Evolutionary conservation across 2,888 invertebrate species (phyloP).

Genomic region (Brassicogethes aeneus): DNA sequence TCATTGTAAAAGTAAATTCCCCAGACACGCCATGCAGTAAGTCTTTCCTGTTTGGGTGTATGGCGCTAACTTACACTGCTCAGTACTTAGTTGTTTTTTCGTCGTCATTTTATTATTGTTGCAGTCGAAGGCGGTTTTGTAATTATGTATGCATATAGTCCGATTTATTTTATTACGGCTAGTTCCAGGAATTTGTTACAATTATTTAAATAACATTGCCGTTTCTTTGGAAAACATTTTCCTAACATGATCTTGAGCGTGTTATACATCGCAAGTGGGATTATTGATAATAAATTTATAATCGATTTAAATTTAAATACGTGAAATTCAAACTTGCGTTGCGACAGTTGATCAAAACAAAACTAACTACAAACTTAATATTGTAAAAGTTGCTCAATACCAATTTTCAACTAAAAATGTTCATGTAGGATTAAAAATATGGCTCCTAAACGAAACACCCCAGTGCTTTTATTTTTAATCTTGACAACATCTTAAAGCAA

Average conservation of each 20-base stretch:
- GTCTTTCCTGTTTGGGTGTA: conserved; percentile 10
- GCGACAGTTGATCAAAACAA: too few relatives aligned
- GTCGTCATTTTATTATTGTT: neutral
- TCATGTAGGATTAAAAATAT: too few relatives aligned
- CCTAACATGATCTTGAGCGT: conserved; percentile 5
- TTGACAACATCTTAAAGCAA: too few relatives aligned
- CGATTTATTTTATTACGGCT: neutral
- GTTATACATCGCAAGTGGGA: conserved; percentile 11
- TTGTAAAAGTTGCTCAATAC: too few relatives aligned
- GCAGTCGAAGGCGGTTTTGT: conserved; percentile 1
- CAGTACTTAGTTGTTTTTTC: neutral
- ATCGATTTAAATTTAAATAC: conserved; percentile 7
- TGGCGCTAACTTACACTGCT: conserved; percentile 13
- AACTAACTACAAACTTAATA: too few relatives aligned
- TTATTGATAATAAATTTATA: conserved; percentile 7
- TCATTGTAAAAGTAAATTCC: neutral
- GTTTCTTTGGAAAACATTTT: conserved; percentile 13
- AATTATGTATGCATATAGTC: conserved; percentile 2
- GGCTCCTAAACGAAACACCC: too few relatives aligned
- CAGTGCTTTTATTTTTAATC: too few relatives aligned
- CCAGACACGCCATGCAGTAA: neutral
- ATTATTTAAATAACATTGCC: conserved; percentile 22
- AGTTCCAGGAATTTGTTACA: conserved; percentile 20
- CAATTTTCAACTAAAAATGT: too few relatives aligned
- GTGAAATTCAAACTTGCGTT: neutral